Conservation (phyloP, 1,140 invertebrate genomes). For the Orchesella cincta region DNA sequence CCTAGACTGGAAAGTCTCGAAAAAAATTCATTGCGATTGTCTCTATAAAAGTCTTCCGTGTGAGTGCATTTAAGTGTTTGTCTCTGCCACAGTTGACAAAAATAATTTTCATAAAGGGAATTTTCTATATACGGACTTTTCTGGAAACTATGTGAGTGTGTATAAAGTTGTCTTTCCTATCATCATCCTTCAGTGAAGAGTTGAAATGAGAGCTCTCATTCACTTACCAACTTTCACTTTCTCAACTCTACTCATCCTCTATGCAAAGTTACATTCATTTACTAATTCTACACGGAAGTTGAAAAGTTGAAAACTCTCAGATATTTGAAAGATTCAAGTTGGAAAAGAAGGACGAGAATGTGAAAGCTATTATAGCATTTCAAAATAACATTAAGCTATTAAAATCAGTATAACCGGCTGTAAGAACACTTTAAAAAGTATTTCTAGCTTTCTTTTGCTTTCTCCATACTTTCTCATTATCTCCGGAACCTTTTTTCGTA, state of each 20-base stretch:
- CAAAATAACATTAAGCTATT: slow-evolving; percentile 11
- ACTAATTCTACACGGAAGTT: not conserved
- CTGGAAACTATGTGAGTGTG: not conserved
- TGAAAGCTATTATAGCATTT: not conserved
- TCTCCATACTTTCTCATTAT: too few species aligned
- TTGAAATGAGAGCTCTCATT: slow-evolving; percentile 18
- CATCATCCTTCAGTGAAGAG: not conserved
- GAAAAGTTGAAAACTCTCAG: slow-evolving; percentile 24
- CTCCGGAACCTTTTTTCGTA: too few species aligned
- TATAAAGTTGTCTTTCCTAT: not conserved
- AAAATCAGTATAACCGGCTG: too few species aligned
- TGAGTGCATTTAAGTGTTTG: too few species aligned
- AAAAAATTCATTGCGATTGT: too few species aligned
- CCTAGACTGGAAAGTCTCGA: too few species aligned
- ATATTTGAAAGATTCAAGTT: not conserved
- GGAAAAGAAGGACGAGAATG: not conserved
- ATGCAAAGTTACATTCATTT: not conserved
- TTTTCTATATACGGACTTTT: too few species aligned
- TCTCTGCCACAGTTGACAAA: too few species aligned
- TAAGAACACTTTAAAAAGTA: too few species aligned
- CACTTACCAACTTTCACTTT: not conserved
- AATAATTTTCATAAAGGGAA: too few species aligned
- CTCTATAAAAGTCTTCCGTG: too few species aligned
- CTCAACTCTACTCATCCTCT: not conserved
- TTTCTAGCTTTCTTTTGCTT: too few species aligned